Percentiles rank a stretch among this genome's conserved stretches.
Evolutionary conservation across 35 echinoderm and acorn worm species (phyloP).

Genomic region (Amphiura filiformis): DNA sequence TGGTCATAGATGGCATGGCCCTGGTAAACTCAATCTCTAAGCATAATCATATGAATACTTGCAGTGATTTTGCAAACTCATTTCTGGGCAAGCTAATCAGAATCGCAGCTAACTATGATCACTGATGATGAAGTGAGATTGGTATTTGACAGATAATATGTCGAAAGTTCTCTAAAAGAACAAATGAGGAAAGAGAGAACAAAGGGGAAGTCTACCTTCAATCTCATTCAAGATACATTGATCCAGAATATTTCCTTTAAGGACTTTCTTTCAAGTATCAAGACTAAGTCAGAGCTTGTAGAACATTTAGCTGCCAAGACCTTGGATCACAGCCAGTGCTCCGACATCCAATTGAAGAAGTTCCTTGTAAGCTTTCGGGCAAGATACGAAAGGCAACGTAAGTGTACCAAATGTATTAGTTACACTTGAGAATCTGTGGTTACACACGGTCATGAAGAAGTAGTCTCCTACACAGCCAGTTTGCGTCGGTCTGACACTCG

Average conservation of each 20-base stretch:
- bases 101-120: neutral
- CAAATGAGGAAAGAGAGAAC: slow-evolving; percentile 24
- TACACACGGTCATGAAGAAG: neutral
- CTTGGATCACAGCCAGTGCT: neutral
- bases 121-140: neutral
- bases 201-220: slow-evolving; percentile 5
- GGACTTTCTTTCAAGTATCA: neutral
- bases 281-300: slow-evolving; percentile 14
- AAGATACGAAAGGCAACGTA: neutral
- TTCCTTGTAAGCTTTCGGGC: no score
- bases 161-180: slow-evolving; percentile 19
- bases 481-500: no score
- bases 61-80: slow-evolving; percentile 5
- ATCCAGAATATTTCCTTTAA: slow-evolving; percentile 19
- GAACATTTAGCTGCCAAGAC: slow-evolving; percentile 5
- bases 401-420: neutral
- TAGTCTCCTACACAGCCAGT: no score
- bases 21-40: slow-evolving; percentile 8
- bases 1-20: slow-evolving; percentile 20
- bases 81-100: neutral
- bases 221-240: slow-evolving; percentile 20
- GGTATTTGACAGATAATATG: slow-evolving; percentile 31
- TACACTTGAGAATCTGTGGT: no score
- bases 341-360: neutral
- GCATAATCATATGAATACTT: neutral